Evolutionary conservation across 2,113 vertebrate genomes (phyloP), one percentile per base, ranked within the genome.

Genomic region (Atherinomorus stipes): DNA sequence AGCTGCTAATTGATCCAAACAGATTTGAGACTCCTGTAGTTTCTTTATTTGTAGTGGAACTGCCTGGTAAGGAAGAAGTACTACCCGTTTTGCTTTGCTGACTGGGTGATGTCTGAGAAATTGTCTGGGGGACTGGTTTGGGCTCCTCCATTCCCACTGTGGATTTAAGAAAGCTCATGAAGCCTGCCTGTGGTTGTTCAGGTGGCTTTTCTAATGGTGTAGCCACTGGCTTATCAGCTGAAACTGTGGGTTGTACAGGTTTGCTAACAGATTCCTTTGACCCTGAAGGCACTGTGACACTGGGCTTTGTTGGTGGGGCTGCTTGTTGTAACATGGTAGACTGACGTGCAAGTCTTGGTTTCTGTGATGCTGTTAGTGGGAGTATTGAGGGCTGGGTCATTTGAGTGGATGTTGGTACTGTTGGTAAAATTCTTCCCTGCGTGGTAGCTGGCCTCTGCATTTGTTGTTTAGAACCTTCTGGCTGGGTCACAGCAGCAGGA

Each of bases 131-230:
- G 28, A 89, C 89, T 45, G 76, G 71, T 87, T 95, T 95, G 64
- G 88, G 87, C 77, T 93, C 92, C 2, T 93, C 90, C n/a, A 90
- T 88, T 60, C 85, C 86, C 37, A 94, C 92, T 70, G 96, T 94
- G 2, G 90, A 93, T 92, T 95, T 97, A 31, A 99, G 95, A 85
- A 98, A 93, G 70, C 89, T 94, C 80, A 96, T 93, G 80, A 97
- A 94, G 47, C 95, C 90, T 73, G 86, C 23, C 11, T 95, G 94
- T 56, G 91, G 82, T 87, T 94, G 95, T 71, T 88, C 94, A 80
- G 87, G 16, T 53, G 60, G 23, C 71, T 86, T 89, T 42, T 76
- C 89, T 11, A 51, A 59, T 78, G 89, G 59, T 63, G 54, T 77
- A 40, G 72, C 66, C 10, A 51, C 54, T 18, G 77, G 23, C 15